Percentiles rank a stretch among this genome's conserved stretches.
phyloP scores from a whole-genome alignment of 2,888 invertebrate genomes.

The Polyommatus icarus region DNA sequence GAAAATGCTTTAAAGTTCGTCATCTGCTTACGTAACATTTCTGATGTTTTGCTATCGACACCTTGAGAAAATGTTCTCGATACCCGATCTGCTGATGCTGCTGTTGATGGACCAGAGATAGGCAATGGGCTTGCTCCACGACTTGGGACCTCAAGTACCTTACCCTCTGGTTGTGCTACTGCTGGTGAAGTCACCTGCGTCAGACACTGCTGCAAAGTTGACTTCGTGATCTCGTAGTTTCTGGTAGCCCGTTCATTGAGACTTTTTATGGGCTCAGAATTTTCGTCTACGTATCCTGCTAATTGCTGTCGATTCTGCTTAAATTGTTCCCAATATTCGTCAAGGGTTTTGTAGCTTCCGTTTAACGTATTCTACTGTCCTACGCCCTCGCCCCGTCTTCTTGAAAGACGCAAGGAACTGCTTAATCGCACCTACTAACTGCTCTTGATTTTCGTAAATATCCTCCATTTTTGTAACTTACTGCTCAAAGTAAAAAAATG shows the following conservation, averaged over 20 bases:
- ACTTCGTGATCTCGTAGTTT: constrained; percentile 2
- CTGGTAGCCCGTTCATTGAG: background rate
- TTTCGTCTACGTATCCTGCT: constrained; percentile 8
- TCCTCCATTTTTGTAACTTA: constrained; percentile 24
- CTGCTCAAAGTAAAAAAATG: background rate
- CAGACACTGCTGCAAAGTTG: background rate
- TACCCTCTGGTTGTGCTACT: too few relatives aligned
- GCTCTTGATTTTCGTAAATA: constrained; percentile 14
- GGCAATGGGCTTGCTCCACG: too few relatives aligned
- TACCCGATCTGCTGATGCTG: too few relatives aligned
- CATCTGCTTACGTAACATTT: too few relatives aligned
- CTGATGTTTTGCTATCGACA: too few relatives aligned
- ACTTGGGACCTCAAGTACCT: too few relatives aligned
- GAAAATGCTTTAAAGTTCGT: too few relatives aligned
- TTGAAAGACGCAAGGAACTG: constrained; percentile 26
- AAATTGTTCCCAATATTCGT: constrained; percentile 31
- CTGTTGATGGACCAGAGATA: too few relatives aligned
- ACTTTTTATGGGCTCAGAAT: background rate
- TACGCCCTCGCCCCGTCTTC: constrained; percentile 20
- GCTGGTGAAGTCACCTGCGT: constrained; percentile 1
- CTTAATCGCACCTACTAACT: constrained; percentile 29
- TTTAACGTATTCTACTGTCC: constrained; percentile 24
- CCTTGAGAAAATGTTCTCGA: too few relatives aligned
- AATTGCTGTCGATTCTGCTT: background rate
- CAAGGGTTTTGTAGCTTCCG: constrained; percentile 25